These are phyloP conservation scores for Leptobrachium ailaonicum DNA, from an alignment of 2,113 vertebrate genomes.

Conservation along the genomic window DNA sequence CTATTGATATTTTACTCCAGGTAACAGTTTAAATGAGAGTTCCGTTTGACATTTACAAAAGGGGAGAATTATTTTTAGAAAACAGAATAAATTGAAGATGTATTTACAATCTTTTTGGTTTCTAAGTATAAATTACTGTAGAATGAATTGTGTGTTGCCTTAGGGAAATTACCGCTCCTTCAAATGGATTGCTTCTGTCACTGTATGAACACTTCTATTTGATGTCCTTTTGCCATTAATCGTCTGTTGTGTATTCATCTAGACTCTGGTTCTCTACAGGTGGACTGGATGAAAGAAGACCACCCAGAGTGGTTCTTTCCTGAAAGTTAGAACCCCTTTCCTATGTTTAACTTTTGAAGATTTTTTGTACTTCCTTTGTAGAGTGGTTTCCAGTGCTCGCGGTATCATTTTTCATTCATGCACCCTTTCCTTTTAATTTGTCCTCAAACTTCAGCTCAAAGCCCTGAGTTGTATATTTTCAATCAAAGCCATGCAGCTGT, in stretches of 20 bases:
- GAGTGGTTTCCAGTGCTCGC: neutral
- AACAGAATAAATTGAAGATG: conserved; percentile 72
- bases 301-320: neutral
- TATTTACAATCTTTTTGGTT: conserved; percentile 73
- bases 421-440: conserved; percentile 1
- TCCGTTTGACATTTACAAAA: conserved; percentile 55
- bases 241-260: conserved; percentile 79
- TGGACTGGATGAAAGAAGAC: conserved; percentile 19
- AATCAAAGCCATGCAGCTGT: conserved; percentile 12
- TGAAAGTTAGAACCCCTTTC: conserved; percentile 2
- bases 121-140: conserved; percentile 85
- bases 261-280: conserved; percentile 37
- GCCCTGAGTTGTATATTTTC: conserved; percentile 3
- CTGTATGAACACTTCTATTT: conserved; percentile 92
- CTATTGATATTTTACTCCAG: conserved; percentile 54
- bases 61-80: conserved; percentile 62
- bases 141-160: conserved; percentile 86
- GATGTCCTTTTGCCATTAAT: conserved; percentile 95
- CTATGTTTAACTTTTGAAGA: neutral
- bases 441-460: conserved; percentile 11
- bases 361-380: neutral
- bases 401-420: neutral
- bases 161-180: conserved; percentile 88
- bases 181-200: conserved; percentile 93
- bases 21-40: conserved; percentile 51